Conservation (phyloP, 2,888 invertebrate species). For the Nycteola revayana region DNA sequence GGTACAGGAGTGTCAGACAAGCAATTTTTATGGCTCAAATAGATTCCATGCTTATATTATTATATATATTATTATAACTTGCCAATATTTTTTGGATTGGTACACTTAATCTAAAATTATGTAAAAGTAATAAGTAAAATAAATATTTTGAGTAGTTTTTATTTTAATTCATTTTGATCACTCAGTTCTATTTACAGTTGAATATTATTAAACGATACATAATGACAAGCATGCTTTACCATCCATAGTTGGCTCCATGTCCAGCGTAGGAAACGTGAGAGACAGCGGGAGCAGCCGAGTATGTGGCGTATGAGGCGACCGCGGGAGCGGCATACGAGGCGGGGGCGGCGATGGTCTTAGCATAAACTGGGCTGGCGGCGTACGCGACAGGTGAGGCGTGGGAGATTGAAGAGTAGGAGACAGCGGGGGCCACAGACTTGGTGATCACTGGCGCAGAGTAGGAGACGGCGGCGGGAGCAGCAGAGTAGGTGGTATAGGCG, state of each 20-base stretch:
- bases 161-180: too few species aligned
- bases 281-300: constrained; percentile 52
- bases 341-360: constrained; percentile 36
- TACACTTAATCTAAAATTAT: too few species aligned
- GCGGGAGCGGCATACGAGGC: constrained; percentile 35
- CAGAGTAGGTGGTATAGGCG: constrained; percentile 43
- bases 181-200: constrained; percentile 17
- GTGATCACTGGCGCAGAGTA: constrained; percentile 54
- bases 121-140: too few species aligned
- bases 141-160: too few species aligned
- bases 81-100: too few species aligned
- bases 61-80: too few species aligned
- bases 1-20: too few species aligned
- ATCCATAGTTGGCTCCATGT: constrained; percentile 16
- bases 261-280: constrained; percentile 28
- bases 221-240: constrained; percentile 26
- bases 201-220: constrained; percentile 23
- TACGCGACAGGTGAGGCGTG: not conserved
- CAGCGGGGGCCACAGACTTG: constrained; percentile 52
- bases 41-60: too few species aligned
- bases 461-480: constrained; percentile 43
- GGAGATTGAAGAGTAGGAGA: constrained; percentile 57
- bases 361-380: constrained; percentile 23
- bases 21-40: too few species aligned
- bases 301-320: constrained; percentile 33